phyloP scores from a whole-genome alignment of 2,113 vertebrate genomes.

The Accipiter virgatus region DNA sequence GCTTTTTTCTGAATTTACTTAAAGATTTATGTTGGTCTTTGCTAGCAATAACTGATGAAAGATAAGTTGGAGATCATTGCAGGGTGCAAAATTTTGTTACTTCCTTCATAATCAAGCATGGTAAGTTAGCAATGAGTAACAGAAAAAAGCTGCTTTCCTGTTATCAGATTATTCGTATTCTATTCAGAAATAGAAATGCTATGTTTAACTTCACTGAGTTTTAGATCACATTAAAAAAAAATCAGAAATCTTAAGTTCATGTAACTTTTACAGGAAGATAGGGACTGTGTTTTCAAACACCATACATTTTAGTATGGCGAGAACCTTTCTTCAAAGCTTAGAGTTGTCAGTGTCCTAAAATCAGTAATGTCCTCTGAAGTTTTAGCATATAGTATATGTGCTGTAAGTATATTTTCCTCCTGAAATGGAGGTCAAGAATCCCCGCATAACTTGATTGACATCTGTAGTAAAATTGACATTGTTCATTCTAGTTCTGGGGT shows the following conservation, averaged over 20 bases:
- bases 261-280: background rate
- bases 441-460: background rate
- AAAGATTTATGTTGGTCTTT: background rate
- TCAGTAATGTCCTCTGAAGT: background rate
- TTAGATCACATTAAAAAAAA: background rate
- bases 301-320: background rate
- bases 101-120: background rate
- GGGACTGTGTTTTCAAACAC: background rate
- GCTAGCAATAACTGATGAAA: background rate
- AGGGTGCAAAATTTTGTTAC: background rate
- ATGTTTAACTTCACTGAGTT: background rate
- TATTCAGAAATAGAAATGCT: background rate
- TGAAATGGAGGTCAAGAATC: conserved; percentile 28
- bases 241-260: background rate
- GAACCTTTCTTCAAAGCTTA: background rate
- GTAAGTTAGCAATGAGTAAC: background rate
- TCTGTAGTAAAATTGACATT: background rate
- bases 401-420: background rate
- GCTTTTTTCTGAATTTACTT: background rate
- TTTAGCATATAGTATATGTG: background rate
- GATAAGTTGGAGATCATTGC: background rate
- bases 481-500: background rate
- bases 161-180: background rate
- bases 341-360: background rate
- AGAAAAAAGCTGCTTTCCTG: background rate